Conservation (phyloP, 2,113 vertebrate genomes). For the Plecturocebus donacophilus region DNA sequence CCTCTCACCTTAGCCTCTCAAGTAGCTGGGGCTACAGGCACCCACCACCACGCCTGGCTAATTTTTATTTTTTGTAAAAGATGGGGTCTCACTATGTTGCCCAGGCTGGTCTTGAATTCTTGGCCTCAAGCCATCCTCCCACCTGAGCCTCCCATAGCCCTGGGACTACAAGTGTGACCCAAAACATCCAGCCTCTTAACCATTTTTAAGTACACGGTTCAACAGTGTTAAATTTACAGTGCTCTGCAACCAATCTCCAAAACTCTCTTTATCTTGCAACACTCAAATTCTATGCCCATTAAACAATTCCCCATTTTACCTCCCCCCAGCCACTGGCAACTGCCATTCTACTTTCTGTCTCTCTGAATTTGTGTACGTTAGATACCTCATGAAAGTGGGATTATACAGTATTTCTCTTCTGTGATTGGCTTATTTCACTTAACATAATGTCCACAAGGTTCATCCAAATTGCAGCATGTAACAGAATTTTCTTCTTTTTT, state of each 20-base stretch:
- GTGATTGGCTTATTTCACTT: not conserved
- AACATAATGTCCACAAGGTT: not conserved
- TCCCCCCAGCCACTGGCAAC: not conserved
- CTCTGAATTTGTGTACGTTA: not conserved
- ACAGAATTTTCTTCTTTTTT: not conserved
- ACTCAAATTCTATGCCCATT: not conserved
- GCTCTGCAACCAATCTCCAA: not conserved
- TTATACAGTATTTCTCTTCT: not conserved
- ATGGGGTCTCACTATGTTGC: not conserved
- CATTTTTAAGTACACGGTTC: not conserved
- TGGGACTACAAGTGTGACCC: not conserved
- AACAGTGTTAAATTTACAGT: not conserved
- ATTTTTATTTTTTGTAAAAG: not conserved
- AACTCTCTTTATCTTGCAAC: not conserved
- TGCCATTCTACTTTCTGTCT: not conserved
- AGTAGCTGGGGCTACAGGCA: not conserved
- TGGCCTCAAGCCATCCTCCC: not conserved
- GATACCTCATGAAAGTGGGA: not conserved
- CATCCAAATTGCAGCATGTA: not conserved
- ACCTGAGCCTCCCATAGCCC: not conserved
- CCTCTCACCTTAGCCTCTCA: not conserved
- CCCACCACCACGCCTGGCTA: not conserved
- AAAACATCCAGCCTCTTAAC: not conserved
- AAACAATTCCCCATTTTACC: not conserved
- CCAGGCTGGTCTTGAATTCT: not conserved